phyloP scores from a whole-genome alignment of 2,797 vertebrate genomes.

The Hylomyscus alleni region DNA sequence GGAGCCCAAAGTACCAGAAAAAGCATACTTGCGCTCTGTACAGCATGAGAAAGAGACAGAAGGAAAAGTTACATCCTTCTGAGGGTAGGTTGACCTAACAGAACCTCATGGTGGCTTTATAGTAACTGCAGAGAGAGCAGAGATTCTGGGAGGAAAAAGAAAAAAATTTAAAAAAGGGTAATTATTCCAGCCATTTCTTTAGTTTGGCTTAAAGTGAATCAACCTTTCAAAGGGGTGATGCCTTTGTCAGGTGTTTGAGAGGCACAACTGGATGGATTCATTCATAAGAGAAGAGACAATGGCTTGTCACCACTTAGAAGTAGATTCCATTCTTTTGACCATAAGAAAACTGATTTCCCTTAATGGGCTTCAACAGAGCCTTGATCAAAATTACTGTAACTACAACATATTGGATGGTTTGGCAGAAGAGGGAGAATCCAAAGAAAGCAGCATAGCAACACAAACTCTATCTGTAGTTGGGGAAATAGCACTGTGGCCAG shows the following conservation, averaged over 20 bases:
- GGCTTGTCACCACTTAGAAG: neutral
- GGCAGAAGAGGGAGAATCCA: neutral
- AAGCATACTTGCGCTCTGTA: neutral
- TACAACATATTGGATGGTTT: neutral
- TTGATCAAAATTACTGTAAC: constrained; percentile 1
- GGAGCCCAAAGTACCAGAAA: neutral
- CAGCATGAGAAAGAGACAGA: neutral
- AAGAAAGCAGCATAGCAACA: neutral
- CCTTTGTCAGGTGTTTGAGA: neutral
- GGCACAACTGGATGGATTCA: neutral
- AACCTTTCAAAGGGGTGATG: neutral
- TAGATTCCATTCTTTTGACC: constrained; percentile 37
- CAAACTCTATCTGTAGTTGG: neutral
- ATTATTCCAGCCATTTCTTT: neutral
- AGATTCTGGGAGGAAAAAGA: neutral
- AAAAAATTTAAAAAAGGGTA: neutral
- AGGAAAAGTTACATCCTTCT: neutral
- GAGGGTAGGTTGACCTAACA: neutral
- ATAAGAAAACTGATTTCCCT: neutral
- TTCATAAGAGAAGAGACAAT: neutral
- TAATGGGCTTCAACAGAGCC: neutral
- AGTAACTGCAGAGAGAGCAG: neutral
- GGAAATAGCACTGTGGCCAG: neutral
- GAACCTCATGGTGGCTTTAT: neutral
- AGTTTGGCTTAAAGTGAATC: neutral